A percentile compares a stretch with the other conserved stretches of the same genome.
Conservation (phyloP, 2,113 vertebrate genomes). For the Lathamus discolor region DNA sequence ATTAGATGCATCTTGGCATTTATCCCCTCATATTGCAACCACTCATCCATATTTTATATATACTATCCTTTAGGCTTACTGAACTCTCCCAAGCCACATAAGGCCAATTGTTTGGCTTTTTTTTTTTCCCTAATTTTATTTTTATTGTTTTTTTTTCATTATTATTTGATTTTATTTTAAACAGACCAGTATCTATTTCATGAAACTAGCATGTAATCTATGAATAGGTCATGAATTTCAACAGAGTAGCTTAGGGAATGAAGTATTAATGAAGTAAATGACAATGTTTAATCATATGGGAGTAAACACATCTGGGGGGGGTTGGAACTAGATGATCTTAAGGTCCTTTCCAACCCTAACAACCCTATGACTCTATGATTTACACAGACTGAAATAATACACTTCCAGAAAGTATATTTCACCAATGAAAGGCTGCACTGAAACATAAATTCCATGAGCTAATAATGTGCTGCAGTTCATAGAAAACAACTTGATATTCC, state of each 20-base stretch:
- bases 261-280: conserved; percentile 18
- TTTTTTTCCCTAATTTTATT: neutral
- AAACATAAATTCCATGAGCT: conserved; percentile 5
- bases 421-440: neutral
- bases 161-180: neutral
- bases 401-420: neutral
- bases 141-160: neutral
- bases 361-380: neutral
- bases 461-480: neutral
- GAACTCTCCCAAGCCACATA: neutral
- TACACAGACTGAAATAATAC: neutral
- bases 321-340: neutral
- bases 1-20: neutral
- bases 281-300: neutral
- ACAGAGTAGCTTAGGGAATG: neutral
- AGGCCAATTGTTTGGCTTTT: neutral
- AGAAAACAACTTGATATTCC: conserved; percentile 5
- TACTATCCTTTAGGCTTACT: neutral
- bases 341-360: neutral
- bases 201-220: neutral
- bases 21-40: neutral
- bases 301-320: neutral
- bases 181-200: neutral
- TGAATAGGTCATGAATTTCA: neutral
- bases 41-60: neutral